Percentiles rank a stretch among this genome's conserved stretches.
Evolutionary conservation across 2,797 vertebrate species (phyloP).

Genomic region (Poeciliopsis turneri): DNA sequence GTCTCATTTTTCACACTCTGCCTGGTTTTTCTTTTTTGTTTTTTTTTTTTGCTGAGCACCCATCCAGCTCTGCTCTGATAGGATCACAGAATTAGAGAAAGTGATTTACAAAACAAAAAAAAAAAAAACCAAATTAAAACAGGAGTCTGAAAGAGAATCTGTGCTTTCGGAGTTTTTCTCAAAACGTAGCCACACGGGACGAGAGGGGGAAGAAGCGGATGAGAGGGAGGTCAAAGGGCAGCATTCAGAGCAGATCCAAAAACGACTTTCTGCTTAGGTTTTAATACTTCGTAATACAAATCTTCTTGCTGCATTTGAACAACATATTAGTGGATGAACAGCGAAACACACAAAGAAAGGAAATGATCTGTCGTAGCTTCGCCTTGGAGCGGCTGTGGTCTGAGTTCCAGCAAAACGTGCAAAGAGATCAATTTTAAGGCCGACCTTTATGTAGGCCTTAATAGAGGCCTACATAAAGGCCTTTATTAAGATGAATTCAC

Average conservation of each 20-base stretch:
- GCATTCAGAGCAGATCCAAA: slow-evolving; percentile 5
- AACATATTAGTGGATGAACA: not conserved
- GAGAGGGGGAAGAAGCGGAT: slow-evolving; percentile 30
- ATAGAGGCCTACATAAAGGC: too few species aligned
- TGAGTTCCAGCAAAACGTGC: slow-evolving; percentile 36
- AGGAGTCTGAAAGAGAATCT: slow-evolving; percentile 4
- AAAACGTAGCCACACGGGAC: slow-evolving; percentile 24
- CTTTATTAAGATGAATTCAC: too few species aligned
- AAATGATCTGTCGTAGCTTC: slow-evolving; percentile 37
- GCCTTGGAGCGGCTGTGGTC: slow-evolving; percentile 31
- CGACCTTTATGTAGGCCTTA: slow-evolving; percentile 56
- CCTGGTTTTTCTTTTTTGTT: slow-evolving; percentile 32
- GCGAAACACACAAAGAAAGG: slow-evolving; percentile 10
- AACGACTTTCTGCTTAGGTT: slow-evolving; percentile 13
- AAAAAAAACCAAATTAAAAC: not conserved
- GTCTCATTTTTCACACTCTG: slow-evolving; percentile 38
- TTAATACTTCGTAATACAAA: slow-evolving; percentile 12
- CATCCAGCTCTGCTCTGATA: slow-evolving; percentile 6
- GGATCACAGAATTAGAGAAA: slow-evolving; percentile 19
- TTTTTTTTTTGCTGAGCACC: not conserved
- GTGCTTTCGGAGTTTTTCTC: slow-evolving; percentile 19
- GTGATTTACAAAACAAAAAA: not conserved
- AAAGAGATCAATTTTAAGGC: slow-evolving; percentile 39
- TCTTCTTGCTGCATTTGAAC: slow-evolving; percentile 12
- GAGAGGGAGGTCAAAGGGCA: slow-evolving; percentile 46